phyloP scores from a whole-genome alignment of 2,113 vertebrate species.

The Cheirogaleus medius region DNA sequence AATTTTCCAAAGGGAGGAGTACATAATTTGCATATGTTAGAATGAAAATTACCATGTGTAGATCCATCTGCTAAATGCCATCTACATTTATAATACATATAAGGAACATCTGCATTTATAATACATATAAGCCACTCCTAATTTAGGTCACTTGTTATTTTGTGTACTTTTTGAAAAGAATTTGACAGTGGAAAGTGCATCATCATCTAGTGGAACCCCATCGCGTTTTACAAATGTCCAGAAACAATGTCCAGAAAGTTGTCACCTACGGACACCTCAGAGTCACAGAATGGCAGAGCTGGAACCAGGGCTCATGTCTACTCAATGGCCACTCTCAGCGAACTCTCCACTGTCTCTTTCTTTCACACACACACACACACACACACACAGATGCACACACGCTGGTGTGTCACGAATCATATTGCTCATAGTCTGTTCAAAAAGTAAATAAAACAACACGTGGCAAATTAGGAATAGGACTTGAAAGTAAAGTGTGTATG shows the following conservation, averaged over 20 bases:
- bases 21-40: background rate
- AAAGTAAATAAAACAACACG: conserved; percentile 6
- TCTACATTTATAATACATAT: background rate
- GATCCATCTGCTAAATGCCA: background rate
- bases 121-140: background rate
- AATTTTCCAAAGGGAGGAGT: background rate
- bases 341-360: background rate
- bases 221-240: background rate
- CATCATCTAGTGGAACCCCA: background rate
- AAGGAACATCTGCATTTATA: background rate
- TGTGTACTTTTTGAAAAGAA: background rate
- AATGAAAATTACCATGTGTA: background rate
- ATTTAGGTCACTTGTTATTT: background rate
- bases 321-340: background rate
- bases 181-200: background rate
- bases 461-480: background rate
- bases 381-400: background rate
- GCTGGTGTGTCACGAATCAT: background rate
- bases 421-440: background rate
- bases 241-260: background rate
- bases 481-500: background rate
- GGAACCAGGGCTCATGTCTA: background rate
- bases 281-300: background rate
- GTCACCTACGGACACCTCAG: background rate
- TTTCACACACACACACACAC: background rate